Evolutionary conservation across 2,113 vertebrate species (phyloP).

Genomic region (Sarotherodon lohbergeri): DNA sequence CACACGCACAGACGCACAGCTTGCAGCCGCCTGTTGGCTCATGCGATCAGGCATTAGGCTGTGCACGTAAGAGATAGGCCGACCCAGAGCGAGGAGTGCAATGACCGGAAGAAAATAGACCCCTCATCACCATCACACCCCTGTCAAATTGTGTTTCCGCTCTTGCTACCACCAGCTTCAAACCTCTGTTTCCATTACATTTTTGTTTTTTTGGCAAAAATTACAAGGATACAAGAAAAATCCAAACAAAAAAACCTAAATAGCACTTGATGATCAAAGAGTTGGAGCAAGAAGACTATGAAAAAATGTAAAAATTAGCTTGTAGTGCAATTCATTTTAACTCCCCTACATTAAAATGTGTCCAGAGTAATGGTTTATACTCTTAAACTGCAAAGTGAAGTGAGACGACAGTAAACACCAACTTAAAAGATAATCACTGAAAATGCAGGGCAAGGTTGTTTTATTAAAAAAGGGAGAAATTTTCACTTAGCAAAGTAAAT

Average conservation of each 20-base stretch:
- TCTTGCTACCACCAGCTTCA: neutral
- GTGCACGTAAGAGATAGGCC: neutral
- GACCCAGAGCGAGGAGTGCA: neutral
- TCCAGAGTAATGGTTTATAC: neutral
- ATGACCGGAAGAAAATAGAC: neutral
- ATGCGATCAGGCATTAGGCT: neutral
- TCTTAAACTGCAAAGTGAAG: neutral
- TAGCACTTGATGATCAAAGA: neutral
- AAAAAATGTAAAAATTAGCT: neutral
- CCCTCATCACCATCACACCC: neutral
- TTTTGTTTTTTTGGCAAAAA: fast-evolving
- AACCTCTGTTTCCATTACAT: neutral
- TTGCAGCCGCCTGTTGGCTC: neutral
- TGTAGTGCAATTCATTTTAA: neutral
- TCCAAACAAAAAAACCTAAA: neutral
- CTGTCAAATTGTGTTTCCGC: neutral
- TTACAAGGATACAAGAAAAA: neutral
- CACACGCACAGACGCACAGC: neutral
- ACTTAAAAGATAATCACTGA: neutral
- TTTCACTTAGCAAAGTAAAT: neutral
- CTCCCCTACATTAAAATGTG: neutral
- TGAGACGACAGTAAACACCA: neutral
- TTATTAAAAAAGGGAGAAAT: neutral
- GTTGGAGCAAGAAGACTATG: neutral
- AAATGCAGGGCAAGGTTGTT: neutral